Conservation (phyloP, 2,113 vertebrate genomes). For the Orientallactaga bullata region DNA sequence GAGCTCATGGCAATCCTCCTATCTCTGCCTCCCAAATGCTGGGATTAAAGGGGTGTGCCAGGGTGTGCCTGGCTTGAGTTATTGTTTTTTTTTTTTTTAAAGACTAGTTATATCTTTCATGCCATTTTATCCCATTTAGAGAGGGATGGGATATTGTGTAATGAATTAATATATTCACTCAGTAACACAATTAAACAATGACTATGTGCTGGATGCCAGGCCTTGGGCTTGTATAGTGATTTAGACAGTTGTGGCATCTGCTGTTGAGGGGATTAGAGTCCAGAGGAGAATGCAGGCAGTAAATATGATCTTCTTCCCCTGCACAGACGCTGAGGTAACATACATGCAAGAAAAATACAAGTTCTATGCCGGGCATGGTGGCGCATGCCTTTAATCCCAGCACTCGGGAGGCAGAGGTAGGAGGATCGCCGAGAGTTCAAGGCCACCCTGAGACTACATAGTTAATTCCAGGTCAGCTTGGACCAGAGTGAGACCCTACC, state of each 20-base stretch:
- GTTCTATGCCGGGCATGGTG: too few relatives aligned
- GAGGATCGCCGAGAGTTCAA: too few relatives aligned
- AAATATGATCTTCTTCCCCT: not conserved
- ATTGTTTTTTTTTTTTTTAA: not conserved
- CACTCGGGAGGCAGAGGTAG: too few relatives aligned
- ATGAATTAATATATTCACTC: slow-evolving; percentile 23
- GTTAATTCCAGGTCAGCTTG: too few relatives aligned
- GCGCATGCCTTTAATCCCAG: too few relatives aligned
- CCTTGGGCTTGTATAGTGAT: not conserved
- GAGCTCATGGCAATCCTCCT: too few relatives aligned
- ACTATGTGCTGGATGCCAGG: not conserved
- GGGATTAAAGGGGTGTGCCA: too few relatives aligned
- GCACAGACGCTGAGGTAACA: not conserved
- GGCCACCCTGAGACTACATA: too few relatives aligned
- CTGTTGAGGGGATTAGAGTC: not conserved
- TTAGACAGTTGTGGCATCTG: not conserved
- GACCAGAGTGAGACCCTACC: too few relatives aligned
- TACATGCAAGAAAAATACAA: not conserved
- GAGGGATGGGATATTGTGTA: slow-evolving; percentile 6
- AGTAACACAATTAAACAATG: not conserved
- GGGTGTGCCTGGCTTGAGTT: too few relatives aligned
- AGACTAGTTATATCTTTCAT: slow-evolving; percentile 21
- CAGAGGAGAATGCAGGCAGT: not conserved
- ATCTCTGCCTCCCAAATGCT: too few relatives aligned
- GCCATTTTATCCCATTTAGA: not conserved